Conservation (phyloP, 2,797 vertebrate genomes). For the Anableps anableps region DNA sequence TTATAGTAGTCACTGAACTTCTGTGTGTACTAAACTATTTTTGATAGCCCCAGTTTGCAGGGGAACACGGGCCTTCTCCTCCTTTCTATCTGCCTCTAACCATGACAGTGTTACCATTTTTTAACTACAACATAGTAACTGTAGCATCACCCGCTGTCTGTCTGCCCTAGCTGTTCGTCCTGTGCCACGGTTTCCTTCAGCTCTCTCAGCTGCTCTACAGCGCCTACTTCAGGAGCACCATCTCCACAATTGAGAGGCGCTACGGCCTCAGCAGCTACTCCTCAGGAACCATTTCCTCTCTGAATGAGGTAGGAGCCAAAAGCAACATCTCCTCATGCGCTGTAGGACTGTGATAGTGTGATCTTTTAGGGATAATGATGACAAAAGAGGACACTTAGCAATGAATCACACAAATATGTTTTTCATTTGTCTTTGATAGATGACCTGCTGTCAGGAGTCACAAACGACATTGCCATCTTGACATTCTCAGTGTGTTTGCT, state of each 20-base stretch:
- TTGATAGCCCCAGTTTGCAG: not conserved
- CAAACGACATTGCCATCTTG: not conserved
- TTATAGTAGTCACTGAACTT: not conserved
- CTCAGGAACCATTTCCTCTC: slow-evolving; percentile 94
- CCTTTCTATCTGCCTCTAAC: not conserved
- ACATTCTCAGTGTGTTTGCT: slow-evolving; percentile 1
- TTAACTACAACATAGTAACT: slow-evolving; percentile 2
- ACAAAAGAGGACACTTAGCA: slow-evolving; percentile 56
- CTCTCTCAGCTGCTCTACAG: slow-evolving; percentile 94
- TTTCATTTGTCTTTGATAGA: slow-evolving; percentile 13
- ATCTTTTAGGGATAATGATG: slow-evolving; percentile 48
- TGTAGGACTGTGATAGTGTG: slow-evolving; percentile 33
- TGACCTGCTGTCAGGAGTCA: not conserved
- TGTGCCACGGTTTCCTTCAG: slow-evolving; percentile 94
- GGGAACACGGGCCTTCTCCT: not conserved
- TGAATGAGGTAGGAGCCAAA: slow-evolving; percentile 89
- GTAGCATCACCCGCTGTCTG: not conserved
- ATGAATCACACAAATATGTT: slow-evolving; percentile 10
- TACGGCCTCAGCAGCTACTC: slow-evolving; percentile 97
- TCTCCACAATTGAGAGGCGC: slow-evolving; percentile 94
- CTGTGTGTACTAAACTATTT: not conserved
- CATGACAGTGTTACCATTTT: not conserved
- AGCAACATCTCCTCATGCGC: slow-evolving; percentile 45
- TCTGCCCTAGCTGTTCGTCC: slow-evolving; percentile 87
- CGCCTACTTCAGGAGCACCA: slow-evolving; percentile 96